phyloP scores from a whole-genome alignment of 2,113 vertebrate genomes.

The Panthera uncia region DNA sequence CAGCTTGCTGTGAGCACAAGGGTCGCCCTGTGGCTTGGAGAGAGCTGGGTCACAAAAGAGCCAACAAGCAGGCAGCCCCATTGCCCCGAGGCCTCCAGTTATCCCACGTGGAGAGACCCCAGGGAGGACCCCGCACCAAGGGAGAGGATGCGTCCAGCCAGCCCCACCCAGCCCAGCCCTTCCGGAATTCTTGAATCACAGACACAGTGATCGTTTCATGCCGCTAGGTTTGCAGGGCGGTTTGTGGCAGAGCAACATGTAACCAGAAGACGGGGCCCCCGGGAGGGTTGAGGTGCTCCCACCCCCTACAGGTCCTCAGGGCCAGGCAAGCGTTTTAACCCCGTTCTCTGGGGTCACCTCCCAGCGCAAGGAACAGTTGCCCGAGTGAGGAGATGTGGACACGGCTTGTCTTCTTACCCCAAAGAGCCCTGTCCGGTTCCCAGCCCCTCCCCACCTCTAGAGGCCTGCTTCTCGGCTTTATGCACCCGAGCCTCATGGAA shows the following conservation, averaged over 20 bases:
- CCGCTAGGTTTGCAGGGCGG: background rate
- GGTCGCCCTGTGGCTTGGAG: background rate
- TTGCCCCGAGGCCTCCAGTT: background rate
- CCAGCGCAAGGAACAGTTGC: background rate
- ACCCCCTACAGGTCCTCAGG: background rate
- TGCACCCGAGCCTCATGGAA: background rate
- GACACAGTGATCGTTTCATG: background rate
- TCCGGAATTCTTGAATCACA: background rate
- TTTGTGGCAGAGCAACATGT: accelerated
- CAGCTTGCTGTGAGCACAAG: background rate
- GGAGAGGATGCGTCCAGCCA: background rate
- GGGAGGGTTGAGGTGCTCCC: accelerated
- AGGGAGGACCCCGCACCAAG: accelerated
- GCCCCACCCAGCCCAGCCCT: background rate
- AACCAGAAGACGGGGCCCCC: too few species aligned
- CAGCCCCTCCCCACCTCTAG: too few species aligned
- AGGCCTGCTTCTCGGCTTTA: too few species aligned
- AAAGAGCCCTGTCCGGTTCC: background rate
- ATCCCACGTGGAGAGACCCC: background rate
- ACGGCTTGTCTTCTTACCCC: background rate
- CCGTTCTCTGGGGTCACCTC: background rate
- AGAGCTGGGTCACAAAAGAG: background rate
- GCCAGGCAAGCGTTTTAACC: accelerated
- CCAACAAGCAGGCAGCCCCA: background rate
- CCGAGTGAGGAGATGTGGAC: background rate